A percentile compares a stretch with the other conserved stretches of the same genome.
Conservation (phyloP, 2,888 invertebrate genomes). For the Labia minor region DNA sequence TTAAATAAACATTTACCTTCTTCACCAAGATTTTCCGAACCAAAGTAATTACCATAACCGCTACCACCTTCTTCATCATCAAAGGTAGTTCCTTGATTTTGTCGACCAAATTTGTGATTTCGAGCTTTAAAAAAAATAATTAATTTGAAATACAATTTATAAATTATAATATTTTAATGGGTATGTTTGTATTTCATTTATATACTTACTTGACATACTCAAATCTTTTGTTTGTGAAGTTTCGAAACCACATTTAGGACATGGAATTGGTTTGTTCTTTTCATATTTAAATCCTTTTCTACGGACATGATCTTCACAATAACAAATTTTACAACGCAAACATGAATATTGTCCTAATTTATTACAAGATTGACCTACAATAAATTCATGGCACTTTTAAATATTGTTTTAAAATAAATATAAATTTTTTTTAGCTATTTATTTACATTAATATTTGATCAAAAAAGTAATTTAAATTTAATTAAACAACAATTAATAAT, state of each 20-base stretch:
- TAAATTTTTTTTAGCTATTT: conserved; percentile 28
- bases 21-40: conserved; percentile 37
- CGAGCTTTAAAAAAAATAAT: conserved; percentile 47
- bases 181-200: conserved; percentile 18
- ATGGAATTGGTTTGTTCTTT: conserved; percentile 73
- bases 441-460: conserved; percentile 17
- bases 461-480: not conserved
- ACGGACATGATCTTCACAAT: conserved; percentile 91
- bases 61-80: conserved; percentile 42
- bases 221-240: conserved; percentile 90
- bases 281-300: conserved; percentile 83
- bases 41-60: conserved; percentile 33
- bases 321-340: conserved; percentile 88
- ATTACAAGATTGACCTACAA: conserved; percentile 81
- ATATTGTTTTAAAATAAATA: too few relatives aligned
- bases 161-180: not conserved
- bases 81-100: conserved; percentile 51
- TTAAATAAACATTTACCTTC: conserved; percentile 20
- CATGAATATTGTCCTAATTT: conserved; percentile 90
- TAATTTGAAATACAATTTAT: conserved; percentile 15
- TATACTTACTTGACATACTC: conserved; percentile 84
- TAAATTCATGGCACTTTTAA: too few relatives aligned
- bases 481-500: too few relatives aligned
- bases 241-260: conserved; percentile 87
- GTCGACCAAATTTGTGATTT: conserved; percentile 79